Base-by-base conservation (phyloP, 2,888 invertebrate genomes). In the Papilio gigon region DNA sequence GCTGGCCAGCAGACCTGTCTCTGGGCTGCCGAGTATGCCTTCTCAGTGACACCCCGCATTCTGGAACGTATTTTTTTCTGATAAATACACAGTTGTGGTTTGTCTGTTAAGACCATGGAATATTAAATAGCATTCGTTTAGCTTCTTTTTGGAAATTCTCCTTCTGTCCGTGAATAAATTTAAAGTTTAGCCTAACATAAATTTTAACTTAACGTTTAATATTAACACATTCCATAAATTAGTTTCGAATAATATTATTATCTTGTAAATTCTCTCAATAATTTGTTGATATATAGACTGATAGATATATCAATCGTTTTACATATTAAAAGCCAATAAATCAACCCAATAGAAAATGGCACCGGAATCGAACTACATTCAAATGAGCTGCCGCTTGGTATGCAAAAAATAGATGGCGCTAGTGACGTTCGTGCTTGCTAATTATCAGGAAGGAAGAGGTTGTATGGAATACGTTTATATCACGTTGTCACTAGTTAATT, bases 11-110 rank as follows among this genome's bases (percentile, higher is more conserved):
- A 0, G 86, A 85, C n/a, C 89, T 77, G 47, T 87, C 88, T 3
- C 88, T 81, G 0, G 91, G 91, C 72, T 90, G 88, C 37, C 95
- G 85, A 33, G 95, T 95, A 78, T 95, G 95, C 70, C 95, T 90
- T 58, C 94, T 88, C 59, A 95, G 86, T 56, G 94, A 95, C 50
- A 94, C 93, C 42, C 95, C 95, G 83, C 95, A 95, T 87, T 95
- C 95, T 95, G 88, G 65, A 82, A 78, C n/a, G n/a, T 9, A 20
- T 17, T 5, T 44, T 20, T 20, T 20, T 20, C n/a, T n/a, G n/a
- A n/a, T n/a, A n/a, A n/a, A n/a, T n/a, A n/a, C n/a, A n/a, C n/a
- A n/a, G n/a, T n/a, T n/a, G n/a, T n/a, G n/a, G n/a, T n/a, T n/a
- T n/a, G n/a, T n/a, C n/a, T n/a, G n/a, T n/a, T n/a, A n/a, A n/a